These are phyloP conservation scores for Probaryconus sp. DNA, from an alignment of 1,140 invertebrate species.

Conservation along the genomic window DNA sequence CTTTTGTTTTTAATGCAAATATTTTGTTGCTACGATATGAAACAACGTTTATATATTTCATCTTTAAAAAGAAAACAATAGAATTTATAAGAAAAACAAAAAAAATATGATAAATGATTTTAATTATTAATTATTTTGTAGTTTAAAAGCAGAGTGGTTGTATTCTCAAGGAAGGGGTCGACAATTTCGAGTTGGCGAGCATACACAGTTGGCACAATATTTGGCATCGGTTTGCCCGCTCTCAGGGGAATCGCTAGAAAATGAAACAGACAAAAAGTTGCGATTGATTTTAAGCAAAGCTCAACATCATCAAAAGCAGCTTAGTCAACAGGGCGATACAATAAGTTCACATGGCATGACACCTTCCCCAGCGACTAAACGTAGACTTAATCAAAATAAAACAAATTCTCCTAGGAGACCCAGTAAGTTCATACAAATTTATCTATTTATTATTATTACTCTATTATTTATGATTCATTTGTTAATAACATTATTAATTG, in stretches of 20 bases:
- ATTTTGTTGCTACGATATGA: no score
- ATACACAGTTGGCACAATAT: conserved; percentile 89
- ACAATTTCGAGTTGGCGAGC: conserved; percentile 91
- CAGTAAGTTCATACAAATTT: conserved; percentile 77
- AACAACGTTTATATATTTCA: no score
- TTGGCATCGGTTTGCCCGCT: conserved; percentile 87
- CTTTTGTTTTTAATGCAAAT: not conserved
- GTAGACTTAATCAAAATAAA: conserved; percentile 72
- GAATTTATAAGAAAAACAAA: no score
- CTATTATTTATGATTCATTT: not conserved
- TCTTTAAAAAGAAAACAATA: no score
- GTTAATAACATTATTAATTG: not conserved
- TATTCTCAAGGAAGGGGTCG: conserved; percentile 94
- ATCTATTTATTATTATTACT: no score
- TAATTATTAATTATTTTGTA: conserved; percentile 74
- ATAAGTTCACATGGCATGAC: conserved; percentile 75
- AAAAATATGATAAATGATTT: no score
- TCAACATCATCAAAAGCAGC: conserved; percentile 91
- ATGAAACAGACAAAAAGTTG: conserved; percentile 91
- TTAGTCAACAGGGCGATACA: conserved; percentile 82
- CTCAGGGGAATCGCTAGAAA: conserved; percentile 86
- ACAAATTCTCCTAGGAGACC: conserved; percentile 81
- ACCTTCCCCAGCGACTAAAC: conserved; percentile 73
- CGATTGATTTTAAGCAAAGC: conserved; percentile 91
- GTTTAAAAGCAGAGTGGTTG: conserved; percentile 96